Percentiles rank a stretch among this genome's conserved stretches.
Conservation (phyloP, 2,113 vertebrate genomes). For the Pagrus major region DNA sequence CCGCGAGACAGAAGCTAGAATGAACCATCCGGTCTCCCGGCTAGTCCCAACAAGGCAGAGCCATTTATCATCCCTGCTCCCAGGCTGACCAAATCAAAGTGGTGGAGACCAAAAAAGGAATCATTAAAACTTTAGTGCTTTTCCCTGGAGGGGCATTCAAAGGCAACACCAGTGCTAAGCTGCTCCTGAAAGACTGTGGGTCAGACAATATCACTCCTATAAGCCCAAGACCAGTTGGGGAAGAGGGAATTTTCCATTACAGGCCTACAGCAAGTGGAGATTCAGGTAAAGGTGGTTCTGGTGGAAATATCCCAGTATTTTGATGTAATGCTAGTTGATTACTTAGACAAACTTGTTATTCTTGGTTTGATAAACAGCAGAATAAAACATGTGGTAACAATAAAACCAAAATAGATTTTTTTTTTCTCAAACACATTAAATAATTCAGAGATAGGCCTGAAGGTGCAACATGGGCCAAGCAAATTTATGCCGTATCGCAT, state of each 20-base stretch:
- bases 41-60: constrained; percentile 68
- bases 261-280: neutral
- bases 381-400: neutral
- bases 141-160: constrained; percentile 62
- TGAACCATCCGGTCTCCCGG: constrained; percentile 65
- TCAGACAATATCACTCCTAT: constrained; percentile 24
- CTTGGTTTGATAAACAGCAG: neutral
- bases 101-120: constrained; percentile 76
- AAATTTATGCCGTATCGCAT: constrained; percentile 26
- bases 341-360: neutral
- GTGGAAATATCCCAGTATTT: neutral
- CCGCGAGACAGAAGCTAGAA: constrained; percentile 53
- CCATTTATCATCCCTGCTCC: constrained; percentile 83
- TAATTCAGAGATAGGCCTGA: neutral
- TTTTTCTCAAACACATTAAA: neutral
- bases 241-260: neutral
- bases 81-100: constrained; percentile 75
- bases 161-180: constrained; percentile 56
- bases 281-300: constrained; percentile 4
- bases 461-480: constrained; percentile 3
- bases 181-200: constrained; percentile 54
- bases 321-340: neutral
- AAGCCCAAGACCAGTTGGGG: constrained; percentile 8
- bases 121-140: constrained; percentile 83
- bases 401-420: neutral